phyloP scores from a whole-genome alignment of 92 coral and sea anemone species.

The Micromussa lordhowensis region DNA sequence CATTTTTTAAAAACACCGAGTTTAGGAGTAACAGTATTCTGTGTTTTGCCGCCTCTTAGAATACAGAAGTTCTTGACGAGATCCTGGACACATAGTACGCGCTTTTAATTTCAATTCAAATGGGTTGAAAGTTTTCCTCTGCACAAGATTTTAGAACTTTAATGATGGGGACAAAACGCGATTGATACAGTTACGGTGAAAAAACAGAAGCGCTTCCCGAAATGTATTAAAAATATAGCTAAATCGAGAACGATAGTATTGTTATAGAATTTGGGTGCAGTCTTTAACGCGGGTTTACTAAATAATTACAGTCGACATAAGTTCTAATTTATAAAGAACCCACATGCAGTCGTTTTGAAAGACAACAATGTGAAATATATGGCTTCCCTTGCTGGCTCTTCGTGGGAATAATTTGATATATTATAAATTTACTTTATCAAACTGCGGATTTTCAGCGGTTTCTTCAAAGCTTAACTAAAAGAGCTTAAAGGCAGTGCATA shows the following conservation, averaged over 20 bases:
- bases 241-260: slow-evolving; percentile 13
- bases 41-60: neutral
- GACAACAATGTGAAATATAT: neutral
- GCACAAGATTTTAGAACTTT: neutral
- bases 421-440: neutral
- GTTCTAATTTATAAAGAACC: neutral
- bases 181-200: neutral
- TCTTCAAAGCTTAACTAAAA: slow-evolving; percentile 7
- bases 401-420: neutral
- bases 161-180: neutral
- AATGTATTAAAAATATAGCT: too few species aligned
- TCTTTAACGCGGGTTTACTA: neutral
- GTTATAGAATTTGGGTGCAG: slow-evolving; percentile 12
- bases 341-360: neutral
- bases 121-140: neutral
- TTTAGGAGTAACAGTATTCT: neutral
- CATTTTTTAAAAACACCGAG: neutral
- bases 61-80: neutral
- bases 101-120: neutral
- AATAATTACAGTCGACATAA: neutral
- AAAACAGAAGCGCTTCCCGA: neutral
- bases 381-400: neutral
- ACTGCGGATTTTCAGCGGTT: neutral
- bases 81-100: neutral
- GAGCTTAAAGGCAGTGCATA: neutral